phyloP scores from a whole-genome alignment of 1,140 invertebrate genomes.

The Stegodyphus dumicola region DNA sequence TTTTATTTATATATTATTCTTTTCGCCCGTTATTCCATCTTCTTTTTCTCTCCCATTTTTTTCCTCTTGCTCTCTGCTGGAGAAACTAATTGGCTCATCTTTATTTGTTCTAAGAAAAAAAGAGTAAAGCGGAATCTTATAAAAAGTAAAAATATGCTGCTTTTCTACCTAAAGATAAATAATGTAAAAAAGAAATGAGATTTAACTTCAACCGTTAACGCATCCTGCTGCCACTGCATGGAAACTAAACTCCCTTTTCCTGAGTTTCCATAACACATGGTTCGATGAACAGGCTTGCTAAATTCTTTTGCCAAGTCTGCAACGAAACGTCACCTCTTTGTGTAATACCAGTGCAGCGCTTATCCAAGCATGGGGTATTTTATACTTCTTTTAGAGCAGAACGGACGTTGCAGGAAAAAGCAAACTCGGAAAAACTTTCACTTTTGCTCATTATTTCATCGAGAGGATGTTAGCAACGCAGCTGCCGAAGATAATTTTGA shows the following conservation, averaged over 20 bases:
- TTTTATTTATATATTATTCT: too few relatives aligned
- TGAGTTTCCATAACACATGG: slow-evolving; percentile 5
- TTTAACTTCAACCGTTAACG: background rate
- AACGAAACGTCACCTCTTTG: slow-evolving; percentile 34
- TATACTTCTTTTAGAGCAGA: slow-evolving; percentile 47
- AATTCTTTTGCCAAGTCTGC: slow-evolving; percentile 16
- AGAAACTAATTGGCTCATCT: too few relatives aligned
- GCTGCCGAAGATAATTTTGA: too few relatives aligned
- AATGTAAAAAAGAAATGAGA: background rate
- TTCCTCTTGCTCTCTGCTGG: too few relatives aligned
- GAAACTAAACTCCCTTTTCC: background rate
- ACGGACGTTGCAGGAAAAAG: slow-evolving; percentile 5
- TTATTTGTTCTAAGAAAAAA: too few relatives aligned
- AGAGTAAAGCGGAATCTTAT: too few relatives aligned
- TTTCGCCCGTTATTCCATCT: too few relatives aligned
- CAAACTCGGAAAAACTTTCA: slow-evolving; percentile 18
- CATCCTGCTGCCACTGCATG: background rate
- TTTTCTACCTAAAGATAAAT: background rate
- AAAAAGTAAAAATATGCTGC: too few relatives aligned
- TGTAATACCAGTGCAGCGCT: slow-evolving; percentile 13
- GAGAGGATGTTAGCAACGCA: too few relatives aligned
- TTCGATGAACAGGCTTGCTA: slow-evolving; percentile 29
- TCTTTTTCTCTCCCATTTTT: too few relatives aligned
- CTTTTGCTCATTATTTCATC: slow-evolving; percentile 15
- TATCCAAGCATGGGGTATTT: slow-evolving; percentile 36